phyloP scores from a whole-genome alignment of 92 coral and sea anemone species.

The Palythoa grandis region DNA sequence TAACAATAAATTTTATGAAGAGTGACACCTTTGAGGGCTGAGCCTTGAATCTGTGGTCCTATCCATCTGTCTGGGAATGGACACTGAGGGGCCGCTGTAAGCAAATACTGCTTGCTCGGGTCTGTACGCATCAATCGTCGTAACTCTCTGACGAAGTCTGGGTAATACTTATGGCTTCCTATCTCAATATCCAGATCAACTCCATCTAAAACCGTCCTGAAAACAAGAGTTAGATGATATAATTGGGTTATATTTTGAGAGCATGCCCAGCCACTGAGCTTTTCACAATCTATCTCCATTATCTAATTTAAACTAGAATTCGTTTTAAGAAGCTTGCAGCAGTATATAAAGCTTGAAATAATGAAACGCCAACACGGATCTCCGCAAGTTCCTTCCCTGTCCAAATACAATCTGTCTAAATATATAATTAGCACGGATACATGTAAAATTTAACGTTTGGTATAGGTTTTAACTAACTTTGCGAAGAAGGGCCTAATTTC shows the following conservation, averaged over 20 bases:
- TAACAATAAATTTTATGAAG: neutral
- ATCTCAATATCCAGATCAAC: conserved; percentile 89
- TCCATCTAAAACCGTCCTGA: conserved; percentile 88
- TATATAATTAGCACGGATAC: too few species aligned
- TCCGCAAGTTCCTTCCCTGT: too few species aligned
- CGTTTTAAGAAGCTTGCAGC: too few species aligned
- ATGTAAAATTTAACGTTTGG: too few species aligned
- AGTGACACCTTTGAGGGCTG: conserved; percentile 71
- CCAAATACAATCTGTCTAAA: too few species aligned
- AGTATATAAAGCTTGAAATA: too few species aligned
- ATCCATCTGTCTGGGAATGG: conserved; percentile 88
- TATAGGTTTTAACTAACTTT: conserved; percentile 11
- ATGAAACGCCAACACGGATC: too few species aligned
- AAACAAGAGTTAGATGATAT: neutral
- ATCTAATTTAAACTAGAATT: too few species aligned
- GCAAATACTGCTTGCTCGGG: conserved; percentile 65
- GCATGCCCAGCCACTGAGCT: too few species aligned
- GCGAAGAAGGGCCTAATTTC: conserved; percentile 63
- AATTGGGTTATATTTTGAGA: neutral
- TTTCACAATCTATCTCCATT: too few species aligned
- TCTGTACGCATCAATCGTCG: conserved; percentile 82
- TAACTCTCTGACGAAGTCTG: conserved; percentile 82
- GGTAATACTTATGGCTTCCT: conserved; percentile 84
- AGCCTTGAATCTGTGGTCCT: conserved; percentile 82
- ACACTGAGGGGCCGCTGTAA: conserved; percentile 90